These are phyloP conservation scores for Drosophila melanosoma DNA, from an alignment of 2,888 invertebrate genomes.

Conservation along the genomic window DNA sequence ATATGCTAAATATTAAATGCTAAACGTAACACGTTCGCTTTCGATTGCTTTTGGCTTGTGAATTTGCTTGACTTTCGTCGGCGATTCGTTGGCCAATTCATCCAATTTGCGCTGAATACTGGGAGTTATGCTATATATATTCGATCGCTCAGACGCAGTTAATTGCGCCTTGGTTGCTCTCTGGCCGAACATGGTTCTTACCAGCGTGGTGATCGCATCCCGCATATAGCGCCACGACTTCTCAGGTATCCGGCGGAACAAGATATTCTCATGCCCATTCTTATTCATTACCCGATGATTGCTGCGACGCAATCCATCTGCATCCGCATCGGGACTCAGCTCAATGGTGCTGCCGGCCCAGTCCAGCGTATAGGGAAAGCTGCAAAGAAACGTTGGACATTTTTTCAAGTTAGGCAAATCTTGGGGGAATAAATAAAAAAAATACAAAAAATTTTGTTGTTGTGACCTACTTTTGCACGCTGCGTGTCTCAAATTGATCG, in stretches of 20 bases:
- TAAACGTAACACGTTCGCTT: conserved; percentile 50
- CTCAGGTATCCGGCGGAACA: conserved; percentile 85
- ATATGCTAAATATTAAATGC: conserved; percentile 34
- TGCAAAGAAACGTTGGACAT: conserved; percentile 18
- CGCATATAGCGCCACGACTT: conserved; percentile 91
- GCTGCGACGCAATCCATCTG: conserved; percentile 60
- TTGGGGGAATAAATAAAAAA: not conserved
- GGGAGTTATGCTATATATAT: conserved; percentile 75
- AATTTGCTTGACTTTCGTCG: conserved; percentile 34
- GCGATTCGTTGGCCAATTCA: conserved; percentile 69
- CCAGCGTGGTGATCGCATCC: conserved; percentile 94
- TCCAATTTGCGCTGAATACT: conserved; percentile 73
- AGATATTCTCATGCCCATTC: conserved; percentile 83
- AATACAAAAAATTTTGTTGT: not conserved
- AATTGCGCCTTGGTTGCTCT: conserved; percentile 38
- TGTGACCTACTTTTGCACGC: conserved; percentile 78
- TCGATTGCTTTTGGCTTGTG: conserved; percentile 28
- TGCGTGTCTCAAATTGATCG: conserved; percentile 72
- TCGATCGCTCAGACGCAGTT: conserved; percentile 46
- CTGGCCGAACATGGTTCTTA: conserved; percentile 86
- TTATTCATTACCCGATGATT: conserved; percentile 83
- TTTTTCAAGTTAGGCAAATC: not conserved
- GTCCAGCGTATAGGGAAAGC: conserved; percentile 74
- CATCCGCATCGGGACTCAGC: conserved; percentile 66
- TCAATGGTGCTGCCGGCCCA: conserved; percentile 84